Evolutionary conservation across 2,888 invertebrate genomes (phyloP), one percentile per base, ranked within the genome.

Genomic region (Acrobasis repandana): DNA sequence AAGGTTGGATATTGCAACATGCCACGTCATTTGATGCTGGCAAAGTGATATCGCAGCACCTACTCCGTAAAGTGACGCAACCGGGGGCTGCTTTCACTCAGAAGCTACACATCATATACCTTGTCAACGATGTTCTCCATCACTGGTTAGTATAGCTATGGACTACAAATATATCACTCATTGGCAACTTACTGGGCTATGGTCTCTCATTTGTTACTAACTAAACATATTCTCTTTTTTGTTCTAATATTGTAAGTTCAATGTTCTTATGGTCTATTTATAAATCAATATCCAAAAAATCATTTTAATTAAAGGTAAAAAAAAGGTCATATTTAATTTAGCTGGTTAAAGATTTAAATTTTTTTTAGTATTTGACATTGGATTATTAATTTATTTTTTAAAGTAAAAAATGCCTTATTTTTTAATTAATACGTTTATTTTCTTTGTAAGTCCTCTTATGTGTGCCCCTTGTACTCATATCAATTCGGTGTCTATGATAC

Each of bases 121-220:
- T 99, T 79, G 97, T 99, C 77, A 99, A 99, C 93, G 99, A 99
- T 94, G 97, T 99, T 66, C 94, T 99, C 60, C 99, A 99, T 90
- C 98, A 99, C 92, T 98, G 97, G 97, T 97, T 94, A 95, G 95
- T 95, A 85, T 70, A 14, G 47, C 28, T 56, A 46, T 28, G 36
- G 15, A 56, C 18, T 46, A 56, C 20, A 56, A 48, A 15, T 58
- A 54, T 50, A 28, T 56, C 48, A 54, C 20, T 58, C 48, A 28
- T 64, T 33, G 20, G 34, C n/a, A 59, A 18, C 51, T 9, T 46
- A 11, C 14, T 38, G 43, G 56, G 20, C 16, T 48, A 5, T 33
- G 34, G 28, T 62, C n/a, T 63, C 54, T 56, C 56, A 60, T 65
- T 59, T 65, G 47, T 58, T 63, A 62, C 58, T 58, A 64, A 60